Percentiles rank a stretch among this genome's conserved stretches.
phyloP scores from a whole-genome alignment of 1,140 invertebrate genomes.

The Doryteuthis pealeii region DNA sequence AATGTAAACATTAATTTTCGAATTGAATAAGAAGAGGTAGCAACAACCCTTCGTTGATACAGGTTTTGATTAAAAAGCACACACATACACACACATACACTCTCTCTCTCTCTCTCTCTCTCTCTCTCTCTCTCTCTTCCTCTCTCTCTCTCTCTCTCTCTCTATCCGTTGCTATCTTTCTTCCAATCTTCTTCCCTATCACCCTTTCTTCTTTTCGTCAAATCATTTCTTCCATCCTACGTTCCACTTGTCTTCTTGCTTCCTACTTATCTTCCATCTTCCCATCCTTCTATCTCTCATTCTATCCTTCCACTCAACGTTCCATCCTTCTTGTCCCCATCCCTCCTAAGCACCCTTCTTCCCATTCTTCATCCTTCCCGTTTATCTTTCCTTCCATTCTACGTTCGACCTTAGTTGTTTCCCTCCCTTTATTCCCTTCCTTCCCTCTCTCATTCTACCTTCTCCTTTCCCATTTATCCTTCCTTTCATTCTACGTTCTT shows the following conservation, averaged over 20 bases:
- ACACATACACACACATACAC: no score
- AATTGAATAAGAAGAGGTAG: no score
- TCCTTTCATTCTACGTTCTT: neutral
- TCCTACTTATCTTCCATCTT: slow-evolving; percentile 14
- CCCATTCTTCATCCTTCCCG: neutral
- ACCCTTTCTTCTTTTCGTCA: no score
- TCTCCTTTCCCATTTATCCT: slow-evolving; percentile 2
- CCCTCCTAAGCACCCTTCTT: neutral
- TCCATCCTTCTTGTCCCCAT: neutral
- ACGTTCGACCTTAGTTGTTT: no score
- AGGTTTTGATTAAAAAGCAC: no score
- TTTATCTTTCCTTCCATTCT: neutral
- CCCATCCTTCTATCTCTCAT: slow-evolving; percentile 10
- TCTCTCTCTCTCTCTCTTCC: slow-evolving; percentile 18
- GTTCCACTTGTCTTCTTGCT: no score
- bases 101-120: slow-evolving; percentile 10
- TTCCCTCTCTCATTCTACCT: slow-evolving; percentile 2
- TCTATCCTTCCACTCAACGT: neutral
- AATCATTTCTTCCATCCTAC: neutral
- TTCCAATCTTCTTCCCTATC: neutral
- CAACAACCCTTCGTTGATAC: no score
- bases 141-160: slow-evolving; percentile 19
- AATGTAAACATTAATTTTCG: no score
- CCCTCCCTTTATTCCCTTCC: neutral
- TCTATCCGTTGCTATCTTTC: no score